Base-by-base conservation (phyloP, 2,113 vertebrate genomes). In the Vicugna pacos region DNA sequence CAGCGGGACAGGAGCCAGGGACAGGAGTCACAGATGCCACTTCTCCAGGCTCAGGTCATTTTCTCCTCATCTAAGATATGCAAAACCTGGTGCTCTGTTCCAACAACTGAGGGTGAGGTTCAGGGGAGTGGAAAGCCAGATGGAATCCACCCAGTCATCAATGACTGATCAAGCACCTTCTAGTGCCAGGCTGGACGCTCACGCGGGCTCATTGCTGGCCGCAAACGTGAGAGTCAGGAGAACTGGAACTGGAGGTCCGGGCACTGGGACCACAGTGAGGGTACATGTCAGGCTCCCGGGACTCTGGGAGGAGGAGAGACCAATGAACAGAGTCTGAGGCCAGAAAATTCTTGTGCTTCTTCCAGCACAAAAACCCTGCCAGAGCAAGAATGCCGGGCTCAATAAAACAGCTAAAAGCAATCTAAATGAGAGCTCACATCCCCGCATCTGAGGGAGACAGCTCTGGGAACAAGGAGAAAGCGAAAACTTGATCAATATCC, bases 131-230 rank as follows among this genome's bases (percentile, higher is more conserved):
- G 20, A 85, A 85, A 88, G 56, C 30, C 42, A 69, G 38, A 46
- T 8, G 14, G 54, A 77, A 46, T 81, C 60, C 52, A 85, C 72
- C 38, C 35, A 90, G 52, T 50, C 50, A 88, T 62, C 89, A 64
- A 62, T 35, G 92, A 38, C 58, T 82, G 91, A 80, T 79, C 88
- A 93, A 95, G 86, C 17, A 65, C n/a, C 77, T 56, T 89, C 42
- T 54, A 87, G 46, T 64, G 38, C 38, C 54, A 86, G 80, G 67
- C 67, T 64, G 86, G 77, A 60, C 67, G 54, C 5, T 92, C 11
- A 28, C 32, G 48, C 0, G 82, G n/a, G 67, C 35, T 46, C 65
- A 84, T 72, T 58, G 50, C 42, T 62, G 69, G 70, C 30, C 30
- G 65, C n/a, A 26, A 22, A 64, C 8, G 2, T 76, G 76, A 56